These are phyloP conservation scores for Amazona vittata DNA, from an alignment of 2,113 vertebrate genomes.

Conservation along the genomic window DNA sequence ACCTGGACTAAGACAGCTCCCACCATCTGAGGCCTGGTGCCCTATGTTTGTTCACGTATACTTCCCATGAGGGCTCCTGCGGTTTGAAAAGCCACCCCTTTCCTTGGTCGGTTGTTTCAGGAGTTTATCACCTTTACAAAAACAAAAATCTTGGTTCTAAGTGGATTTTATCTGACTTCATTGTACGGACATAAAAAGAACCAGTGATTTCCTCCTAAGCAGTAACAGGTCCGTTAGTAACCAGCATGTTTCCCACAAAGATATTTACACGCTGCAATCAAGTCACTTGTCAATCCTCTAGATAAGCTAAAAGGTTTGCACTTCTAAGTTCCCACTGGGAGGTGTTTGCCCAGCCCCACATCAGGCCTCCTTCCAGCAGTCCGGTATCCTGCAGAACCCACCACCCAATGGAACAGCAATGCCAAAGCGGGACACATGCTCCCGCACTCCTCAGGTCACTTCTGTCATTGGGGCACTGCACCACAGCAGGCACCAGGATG, in stretches of 20 bases:
- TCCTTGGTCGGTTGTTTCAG: accelerated
- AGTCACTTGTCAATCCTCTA: conserved; percentile 45
- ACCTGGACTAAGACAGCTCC: neutral
- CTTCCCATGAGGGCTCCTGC: neutral
- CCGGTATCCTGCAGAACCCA: neutral
- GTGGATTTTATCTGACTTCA: conserved; percentile 60
- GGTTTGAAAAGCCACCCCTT: neutral
- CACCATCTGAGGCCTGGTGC: accelerated
- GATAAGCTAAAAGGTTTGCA: conserved; percentile 61
- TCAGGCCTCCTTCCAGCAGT: neutral
- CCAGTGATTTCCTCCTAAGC: conserved; percentile 23
- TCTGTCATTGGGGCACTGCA: accelerated
- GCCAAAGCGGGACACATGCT: accelerated
- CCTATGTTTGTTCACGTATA: neutral
- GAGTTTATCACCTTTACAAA: conserved; percentile 56
- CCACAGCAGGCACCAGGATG: accelerated
- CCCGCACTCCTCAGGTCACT: neutral
- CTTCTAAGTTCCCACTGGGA: conserved; percentile 50
- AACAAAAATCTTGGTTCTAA: neutral
- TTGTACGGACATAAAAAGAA: conserved; percentile 57
- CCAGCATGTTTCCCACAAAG: conserved; percentile 26
- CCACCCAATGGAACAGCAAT: accelerated
- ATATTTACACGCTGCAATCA: conserved; percentile 52
- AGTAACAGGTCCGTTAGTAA: conserved; percentile 43
- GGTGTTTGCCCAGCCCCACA: conserved; percentile 42